Conservation (phyloP, 2,113 vertebrate genomes). For the Dipodomys merriami region DNA sequence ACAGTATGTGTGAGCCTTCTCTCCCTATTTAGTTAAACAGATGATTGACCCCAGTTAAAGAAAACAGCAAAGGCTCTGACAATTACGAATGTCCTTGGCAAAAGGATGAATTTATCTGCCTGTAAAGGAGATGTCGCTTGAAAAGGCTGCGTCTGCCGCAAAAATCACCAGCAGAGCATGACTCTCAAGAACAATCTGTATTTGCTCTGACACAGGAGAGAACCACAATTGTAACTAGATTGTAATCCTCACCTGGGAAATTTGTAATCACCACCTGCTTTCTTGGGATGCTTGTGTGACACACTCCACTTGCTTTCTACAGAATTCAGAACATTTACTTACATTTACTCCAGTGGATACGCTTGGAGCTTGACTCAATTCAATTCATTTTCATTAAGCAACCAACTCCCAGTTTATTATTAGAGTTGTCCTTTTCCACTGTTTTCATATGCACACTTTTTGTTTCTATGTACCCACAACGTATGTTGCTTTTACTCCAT, state of each 20-base stretch:
- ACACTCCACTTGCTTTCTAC: conserved; percentile 75
- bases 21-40: conserved; percentile 66
- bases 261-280: conserved; percentile 84
- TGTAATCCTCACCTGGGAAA: conserved; percentile 83
- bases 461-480: conserved; percentile 30
- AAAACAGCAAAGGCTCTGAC: conserved; percentile 58
- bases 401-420: not conserved
- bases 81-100: conserved; percentile 75
- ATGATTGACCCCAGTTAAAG: conserved; percentile 41
- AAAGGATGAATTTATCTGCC: conserved; percentile 76
- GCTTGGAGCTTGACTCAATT: conserved; percentile 40
- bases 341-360: not conserved
- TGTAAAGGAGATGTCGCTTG: conserved; percentile 70
- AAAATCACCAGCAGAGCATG: conserved; percentile 67
- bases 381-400: conserved; percentile 71
- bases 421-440: not conserved
- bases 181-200: conserved; percentile 61
- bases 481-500: not conserved
- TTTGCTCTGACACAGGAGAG: conserved; percentile 72
- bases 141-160: conserved; percentile 71
- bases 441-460: conserved; percentile 33
- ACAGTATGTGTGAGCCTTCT: conserved; percentile 28
- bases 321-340: conserved; percentile 78
- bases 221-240: conserved; percentile 77
- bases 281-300: conserved; percentile 67